These are phyloP conservation scores for Lepeophtheirus nordmannii DNA, from an alignment of 2,888 invertebrate species.

Conservation along the genomic window DNA sequence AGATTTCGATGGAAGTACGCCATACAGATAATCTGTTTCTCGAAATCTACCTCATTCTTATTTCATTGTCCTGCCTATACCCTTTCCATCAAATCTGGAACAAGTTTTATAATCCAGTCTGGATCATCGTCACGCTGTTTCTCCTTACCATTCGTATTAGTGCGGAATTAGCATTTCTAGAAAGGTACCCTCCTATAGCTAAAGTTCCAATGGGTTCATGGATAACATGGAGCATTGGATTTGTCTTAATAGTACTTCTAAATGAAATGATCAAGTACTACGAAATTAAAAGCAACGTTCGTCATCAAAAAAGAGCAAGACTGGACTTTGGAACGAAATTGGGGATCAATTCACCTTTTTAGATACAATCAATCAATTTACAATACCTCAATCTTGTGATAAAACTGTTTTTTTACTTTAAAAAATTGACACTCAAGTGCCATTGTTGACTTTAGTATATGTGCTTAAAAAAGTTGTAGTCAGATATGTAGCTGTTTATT, in stretches of 20 bases:
- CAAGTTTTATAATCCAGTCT: slow-evolving; percentile 11
- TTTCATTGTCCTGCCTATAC: slow-evolving; percentile 12
- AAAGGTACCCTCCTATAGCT: not conserved
- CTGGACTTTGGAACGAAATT: slow-evolving; percentile 93
- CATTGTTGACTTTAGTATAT: not conserved
- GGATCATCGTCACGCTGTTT: not conserved
- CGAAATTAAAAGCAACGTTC: slow-evolving; percentile 76
- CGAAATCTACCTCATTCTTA: slow-evolving; percentile 7
- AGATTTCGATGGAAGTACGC: not conserved
- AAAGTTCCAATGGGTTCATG: not conserved
- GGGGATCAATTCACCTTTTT: slow-evolving; percentile 99
- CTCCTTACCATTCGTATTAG: not conserved
- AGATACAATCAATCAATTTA: slow-evolving; percentile 29
- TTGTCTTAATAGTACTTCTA: slow-evolving; percentile 45
- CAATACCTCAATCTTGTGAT: not conserved
- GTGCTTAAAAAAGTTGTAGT: no score
- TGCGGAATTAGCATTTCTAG: not conserved
- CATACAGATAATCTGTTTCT: not conserved
- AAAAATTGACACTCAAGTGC: not conserved
- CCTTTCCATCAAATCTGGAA: slow-evolving; percentile 24
- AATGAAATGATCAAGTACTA: slow-evolving; percentile 80
- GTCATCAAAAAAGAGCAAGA: slow-evolving; percentile 79
- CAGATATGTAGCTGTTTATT: no score
- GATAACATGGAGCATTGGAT: slow-evolving; percentile 26
- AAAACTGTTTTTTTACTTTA: not conserved